Evolutionary conservation across 2,113 vertebrate species (phyloP).

Genomic region (Lophotis ruficrista): DNA sequence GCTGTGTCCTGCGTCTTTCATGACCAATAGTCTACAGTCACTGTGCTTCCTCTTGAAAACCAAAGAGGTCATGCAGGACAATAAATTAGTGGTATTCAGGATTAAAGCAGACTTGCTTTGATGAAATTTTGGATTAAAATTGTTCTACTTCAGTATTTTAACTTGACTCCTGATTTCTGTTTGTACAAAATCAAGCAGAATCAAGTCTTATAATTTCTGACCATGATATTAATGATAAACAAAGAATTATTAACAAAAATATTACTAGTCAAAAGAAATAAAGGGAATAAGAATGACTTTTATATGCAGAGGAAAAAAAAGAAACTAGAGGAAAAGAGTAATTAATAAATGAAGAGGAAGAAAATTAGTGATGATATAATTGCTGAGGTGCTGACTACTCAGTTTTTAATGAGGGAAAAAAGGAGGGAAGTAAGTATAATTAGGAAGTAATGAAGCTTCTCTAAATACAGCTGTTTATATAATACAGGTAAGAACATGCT

Average conservation of each 20-base stretch:
- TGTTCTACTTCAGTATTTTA: neutral
- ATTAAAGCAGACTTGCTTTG: neutral
- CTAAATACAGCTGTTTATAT: conserved; percentile 35
- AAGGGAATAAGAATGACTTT: neutral
- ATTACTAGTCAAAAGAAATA: neutral
- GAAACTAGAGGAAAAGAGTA: neutral
- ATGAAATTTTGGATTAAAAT: neutral
- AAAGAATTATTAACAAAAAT: neutral
- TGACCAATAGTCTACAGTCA: neutral
- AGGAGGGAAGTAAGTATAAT: neutral
- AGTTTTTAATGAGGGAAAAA: conserved; percentile 27
- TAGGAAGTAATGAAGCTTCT: conserved; percentile 37
- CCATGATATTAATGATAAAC: neutral
- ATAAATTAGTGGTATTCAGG: neutral
- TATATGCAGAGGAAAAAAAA: neutral
- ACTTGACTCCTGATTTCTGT: neutral
- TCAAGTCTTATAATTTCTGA: neutral
- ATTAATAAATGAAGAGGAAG: conserved; percentile 30
- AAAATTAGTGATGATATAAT: conserved; percentile 53
- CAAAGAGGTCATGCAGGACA: neutral
- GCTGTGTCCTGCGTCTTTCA: neutral
- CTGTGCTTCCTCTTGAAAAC: neutral
- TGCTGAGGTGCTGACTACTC: conserved; percentile 15
- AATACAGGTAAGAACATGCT: neutral
- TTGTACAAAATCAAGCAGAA: neutral